Evolutionary conservation across 2,113 vertebrate genomes (phyloP).

Genomic region (Aldabrachelys gigantea): DNA sequence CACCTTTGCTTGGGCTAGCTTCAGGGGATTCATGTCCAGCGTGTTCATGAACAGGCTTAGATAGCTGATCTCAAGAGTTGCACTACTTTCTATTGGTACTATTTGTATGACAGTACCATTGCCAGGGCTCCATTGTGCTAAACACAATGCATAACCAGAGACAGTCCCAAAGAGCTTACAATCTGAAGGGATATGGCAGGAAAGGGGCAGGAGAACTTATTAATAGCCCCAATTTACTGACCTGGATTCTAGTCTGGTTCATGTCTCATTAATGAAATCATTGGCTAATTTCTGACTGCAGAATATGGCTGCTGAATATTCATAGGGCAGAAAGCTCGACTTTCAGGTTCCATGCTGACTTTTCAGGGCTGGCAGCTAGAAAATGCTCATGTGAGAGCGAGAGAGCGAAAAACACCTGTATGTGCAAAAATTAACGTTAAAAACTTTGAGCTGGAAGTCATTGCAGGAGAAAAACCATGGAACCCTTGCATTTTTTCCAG

Average conservation of each 20-base stretch:
- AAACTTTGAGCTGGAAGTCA: neutral
- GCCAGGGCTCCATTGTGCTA: neutral
- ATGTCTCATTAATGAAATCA: neutral
- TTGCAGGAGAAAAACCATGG: neutral
- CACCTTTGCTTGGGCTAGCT: neutral
- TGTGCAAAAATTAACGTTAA: neutral
- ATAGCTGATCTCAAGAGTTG: neutral
- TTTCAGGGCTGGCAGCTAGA: neutral
- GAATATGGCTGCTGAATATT: neutral
- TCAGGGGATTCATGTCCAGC: neutral
- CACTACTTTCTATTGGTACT: neutral
- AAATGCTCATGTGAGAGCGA: fast-evolving
- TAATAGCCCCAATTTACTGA: neutral
- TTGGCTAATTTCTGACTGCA: neutral
- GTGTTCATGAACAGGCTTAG: neutral
- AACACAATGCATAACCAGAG: neutral
- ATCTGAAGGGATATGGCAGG: neutral
- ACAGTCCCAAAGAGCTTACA: neutral
- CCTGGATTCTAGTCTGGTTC: neutral
- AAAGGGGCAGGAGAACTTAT: neutral
- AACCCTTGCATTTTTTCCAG: fast-evolving
- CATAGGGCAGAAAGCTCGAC: neutral
- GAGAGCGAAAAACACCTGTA: fast-evolving
- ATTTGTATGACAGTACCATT: neutral
- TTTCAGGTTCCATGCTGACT: neutral